These are phyloP conservation scores for Corvus hawaiiensis DNA, from an alignment of 2,113 vertebrate species.

Conservation along the genomic window DNA sequence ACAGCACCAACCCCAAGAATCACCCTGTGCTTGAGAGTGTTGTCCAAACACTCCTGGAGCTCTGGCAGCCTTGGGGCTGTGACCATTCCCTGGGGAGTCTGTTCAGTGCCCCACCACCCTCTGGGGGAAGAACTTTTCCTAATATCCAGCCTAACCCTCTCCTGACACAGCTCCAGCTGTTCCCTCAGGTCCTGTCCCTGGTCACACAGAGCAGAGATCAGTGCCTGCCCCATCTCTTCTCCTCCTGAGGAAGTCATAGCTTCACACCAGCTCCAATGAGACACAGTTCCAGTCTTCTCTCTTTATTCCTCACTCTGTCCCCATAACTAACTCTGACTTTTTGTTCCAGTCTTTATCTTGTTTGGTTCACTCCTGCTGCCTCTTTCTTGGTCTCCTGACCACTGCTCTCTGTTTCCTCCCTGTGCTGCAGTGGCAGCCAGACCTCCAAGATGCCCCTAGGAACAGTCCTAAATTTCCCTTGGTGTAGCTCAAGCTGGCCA, in stretches of 20 bases:
- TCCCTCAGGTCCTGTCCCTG: fast-evolving
- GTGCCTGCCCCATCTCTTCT: not conserved
- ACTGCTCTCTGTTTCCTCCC: not conserved
- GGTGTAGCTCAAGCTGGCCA: not conserved
- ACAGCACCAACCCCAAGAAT: not conserved
- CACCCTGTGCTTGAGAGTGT: fast-evolving
- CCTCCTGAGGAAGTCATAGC: not conserved
- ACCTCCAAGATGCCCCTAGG: not conserved
- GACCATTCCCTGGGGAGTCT: not conserved
- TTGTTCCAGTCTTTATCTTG: not conserved
- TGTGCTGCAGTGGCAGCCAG: not conserved
- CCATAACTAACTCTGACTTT: not conserved
- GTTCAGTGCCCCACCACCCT: not conserved
- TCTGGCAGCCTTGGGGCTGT: not conserved
- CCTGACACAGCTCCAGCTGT: not conserved
- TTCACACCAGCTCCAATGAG: not conserved
- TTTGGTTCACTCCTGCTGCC: not conserved
- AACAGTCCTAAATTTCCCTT: fast-evolving
- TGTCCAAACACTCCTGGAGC: not conserved
- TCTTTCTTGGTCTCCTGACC: not conserved
- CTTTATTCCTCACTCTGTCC: not conserved
- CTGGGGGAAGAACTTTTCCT: not conserved
- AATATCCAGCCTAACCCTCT: not conserved
- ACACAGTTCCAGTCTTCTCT: not conserved
- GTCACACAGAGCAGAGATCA: not conserved